Conservation (phyloP, 2,797 vertebrate genomes). For the Perodicticus potto region DNA sequence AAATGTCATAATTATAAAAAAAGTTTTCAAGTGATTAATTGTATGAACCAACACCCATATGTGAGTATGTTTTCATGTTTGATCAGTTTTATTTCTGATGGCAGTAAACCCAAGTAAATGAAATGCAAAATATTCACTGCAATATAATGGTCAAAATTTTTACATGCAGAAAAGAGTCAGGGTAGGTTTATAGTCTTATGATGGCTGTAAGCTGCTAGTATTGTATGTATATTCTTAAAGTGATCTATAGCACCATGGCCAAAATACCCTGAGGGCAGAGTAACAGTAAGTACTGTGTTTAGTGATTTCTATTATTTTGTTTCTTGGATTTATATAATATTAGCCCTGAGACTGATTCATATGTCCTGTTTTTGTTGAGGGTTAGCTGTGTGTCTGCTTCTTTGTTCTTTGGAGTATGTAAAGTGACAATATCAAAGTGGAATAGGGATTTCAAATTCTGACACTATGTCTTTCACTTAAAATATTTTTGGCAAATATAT, state of each 20-base stretch:
- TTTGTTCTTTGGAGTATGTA: not conserved
- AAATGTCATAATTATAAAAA: slow-evolving; percentile 59
- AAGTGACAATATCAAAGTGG: not conserved
- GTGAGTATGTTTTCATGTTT: slow-evolving; percentile 66
- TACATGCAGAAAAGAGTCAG: slow-evolving; percentile 65
- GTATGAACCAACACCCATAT: slow-evolving; percentile 14
- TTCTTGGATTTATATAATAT: slow-evolving; percentile 8
- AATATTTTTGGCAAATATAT: not conserved
- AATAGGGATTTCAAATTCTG: not conserved
- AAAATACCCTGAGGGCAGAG: slow-evolving; percentile 10
- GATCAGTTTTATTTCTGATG: slow-evolving; percentile 69
- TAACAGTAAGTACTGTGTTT: not conserved
- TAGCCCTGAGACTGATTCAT: not conserved
- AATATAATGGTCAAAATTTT: slow-evolving; percentile 59
- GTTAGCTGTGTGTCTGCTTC: not conserved
- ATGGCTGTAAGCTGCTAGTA: slow-evolving; percentile 53
- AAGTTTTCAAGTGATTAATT: slow-evolving; percentile 53
- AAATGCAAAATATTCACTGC: slow-evolving; percentile 63
- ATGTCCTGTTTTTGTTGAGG: not conserved
- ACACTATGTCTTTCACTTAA: not conserved
- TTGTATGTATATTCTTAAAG: slow-evolving; percentile 43
- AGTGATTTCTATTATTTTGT: slow-evolving; percentile 21
- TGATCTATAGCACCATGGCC: slow-evolving; percentile 21
- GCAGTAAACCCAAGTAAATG: slow-evolving; percentile 70
- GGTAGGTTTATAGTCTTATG: slow-evolving; percentile 62